Conservation (phyloP, 2,888 invertebrate genomes). For the Scaptomyza caliginosa region DNA sequence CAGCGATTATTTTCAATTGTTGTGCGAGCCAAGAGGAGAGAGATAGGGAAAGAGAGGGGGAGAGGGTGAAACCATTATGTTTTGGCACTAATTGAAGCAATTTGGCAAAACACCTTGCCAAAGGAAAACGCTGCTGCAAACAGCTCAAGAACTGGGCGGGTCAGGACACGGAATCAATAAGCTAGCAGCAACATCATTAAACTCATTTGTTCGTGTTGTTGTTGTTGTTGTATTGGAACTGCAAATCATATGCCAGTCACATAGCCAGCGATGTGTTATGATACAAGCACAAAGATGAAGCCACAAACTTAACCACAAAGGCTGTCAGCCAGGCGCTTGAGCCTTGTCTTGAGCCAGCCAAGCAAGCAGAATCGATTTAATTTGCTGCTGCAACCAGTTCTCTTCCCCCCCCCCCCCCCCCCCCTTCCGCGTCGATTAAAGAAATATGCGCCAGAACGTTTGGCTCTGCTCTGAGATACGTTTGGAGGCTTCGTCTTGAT, state of each 20-base stretch:
- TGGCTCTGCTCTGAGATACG: conserved; percentile 14
- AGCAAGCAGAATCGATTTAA: conserved; percentile 77
- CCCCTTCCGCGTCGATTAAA: conserved; percentile 68
- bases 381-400: conserved; percentile 65
- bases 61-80: conserved; percentile 68
- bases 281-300: conserved; percentile 59
- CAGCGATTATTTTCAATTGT: conserved; percentile 74
- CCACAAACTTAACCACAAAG: conserved; percentile 62
- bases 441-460: conserved; percentile 66
- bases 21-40: conserved; percentile 20
- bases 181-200: conserved; percentile 61
- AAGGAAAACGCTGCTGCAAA: conserved; percentile 21
- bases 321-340: conserved; percentile 52
- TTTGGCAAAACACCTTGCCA: conserved; percentile 70
- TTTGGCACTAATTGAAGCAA: conserved; percentile 78
- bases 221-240: conserved; percentile 23
- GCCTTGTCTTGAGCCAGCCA: conserved; percentile 2
- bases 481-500: conserved; percentile 54
- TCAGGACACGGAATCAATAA: conserved; percentile 66
- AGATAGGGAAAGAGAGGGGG: not conserved
- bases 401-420: no score
- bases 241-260: conserved; percentile 77
- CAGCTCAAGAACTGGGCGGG: conserved; percentile 26
- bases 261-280: conserved; percentile 75
- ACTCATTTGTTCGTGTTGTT: conserved; percentile 32